These are phyloP conservation scores for Ictidomys tridecemlineatus DNA, from an alignment of 2,113 vertebrate genomes.

Conservation along the genomic window DNA sequence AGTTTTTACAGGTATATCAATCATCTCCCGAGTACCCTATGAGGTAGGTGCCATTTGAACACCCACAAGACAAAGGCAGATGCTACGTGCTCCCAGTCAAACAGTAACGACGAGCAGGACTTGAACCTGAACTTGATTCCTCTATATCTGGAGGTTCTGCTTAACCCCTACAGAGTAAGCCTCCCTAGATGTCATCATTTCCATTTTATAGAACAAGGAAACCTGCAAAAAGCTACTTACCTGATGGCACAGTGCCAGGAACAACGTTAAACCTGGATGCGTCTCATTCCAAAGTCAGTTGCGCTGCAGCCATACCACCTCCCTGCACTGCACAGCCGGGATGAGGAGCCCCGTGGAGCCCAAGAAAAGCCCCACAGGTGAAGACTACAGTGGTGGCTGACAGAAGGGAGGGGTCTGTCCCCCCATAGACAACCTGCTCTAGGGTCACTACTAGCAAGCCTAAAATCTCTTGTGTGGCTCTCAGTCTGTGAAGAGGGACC, in stretches of 20 bases:
- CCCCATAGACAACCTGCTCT: background rate
- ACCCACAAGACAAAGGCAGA: fast-evolving
- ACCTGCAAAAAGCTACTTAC: background rate
- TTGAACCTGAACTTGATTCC: background rate
- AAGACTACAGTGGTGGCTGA: background rate
- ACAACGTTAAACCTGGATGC: background rate
- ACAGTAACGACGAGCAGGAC: background rate
- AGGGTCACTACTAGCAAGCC: background rate
- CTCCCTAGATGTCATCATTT: background rate
- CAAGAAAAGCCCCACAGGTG: background rate
- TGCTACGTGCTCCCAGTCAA: background rate
- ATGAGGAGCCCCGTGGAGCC: background rate
- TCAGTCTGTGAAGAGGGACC: background rate
- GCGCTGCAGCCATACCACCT: fast-evolving
- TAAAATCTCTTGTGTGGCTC: background rate
- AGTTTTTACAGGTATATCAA: background rate
- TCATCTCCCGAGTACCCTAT: background rate
- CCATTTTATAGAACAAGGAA: background rate
- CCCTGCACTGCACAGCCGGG: fast-evolving
- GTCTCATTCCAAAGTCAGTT: background rate
- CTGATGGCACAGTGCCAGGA: background rate
- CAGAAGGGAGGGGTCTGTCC: background rate
- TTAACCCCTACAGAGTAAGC: background rate
- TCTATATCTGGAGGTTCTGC: background rate
- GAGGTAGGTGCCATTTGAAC: background rate